Conservation (phyloP, 2,888 invertebrate genomes). For the Priocnemis perturbator region DNA sequence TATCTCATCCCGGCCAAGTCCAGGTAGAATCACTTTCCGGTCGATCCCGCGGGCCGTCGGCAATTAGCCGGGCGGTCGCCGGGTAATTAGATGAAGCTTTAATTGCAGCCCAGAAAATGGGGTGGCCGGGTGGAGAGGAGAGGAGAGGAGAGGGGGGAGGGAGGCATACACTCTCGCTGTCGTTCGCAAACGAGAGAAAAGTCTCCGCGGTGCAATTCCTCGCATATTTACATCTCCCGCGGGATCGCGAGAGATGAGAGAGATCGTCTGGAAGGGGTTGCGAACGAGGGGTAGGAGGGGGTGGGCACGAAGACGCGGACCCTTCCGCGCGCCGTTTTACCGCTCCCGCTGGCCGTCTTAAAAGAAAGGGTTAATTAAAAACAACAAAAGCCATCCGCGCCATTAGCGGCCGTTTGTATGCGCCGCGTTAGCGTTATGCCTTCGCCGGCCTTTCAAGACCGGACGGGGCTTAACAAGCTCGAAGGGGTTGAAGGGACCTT, state of each 20-base stretch:
- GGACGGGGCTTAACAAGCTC: constrained; percentile 21
- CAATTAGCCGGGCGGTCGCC: constrained; percentile 61
- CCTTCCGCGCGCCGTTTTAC: constrained; percentile 63
- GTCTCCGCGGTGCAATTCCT: constrained; percentile 73
- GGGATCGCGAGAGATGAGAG: constrained; percentile 56
- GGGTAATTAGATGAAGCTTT: constrained; percentile 73
- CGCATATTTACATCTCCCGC: constrained; percentile 73
- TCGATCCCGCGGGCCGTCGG: constrained; percentile 50
- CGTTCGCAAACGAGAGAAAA: constrained; percentile 57
- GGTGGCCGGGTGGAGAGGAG: constrained; percentile 35
- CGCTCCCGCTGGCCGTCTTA: constrained; percentile 68
- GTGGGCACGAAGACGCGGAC: constrained; percentile 17
- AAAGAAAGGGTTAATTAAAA: constrained; percentile 76
- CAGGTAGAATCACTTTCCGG: constrained; percentile 44
- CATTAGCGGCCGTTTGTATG: constrained; percentile 76
- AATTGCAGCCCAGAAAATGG: constrained; percentile 63
- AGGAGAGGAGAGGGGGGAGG: no score
- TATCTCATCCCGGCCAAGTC: no score
- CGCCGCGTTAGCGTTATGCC: constrained; percentile 71
- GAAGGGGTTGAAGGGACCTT: constrained; percentile 10
- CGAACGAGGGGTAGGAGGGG: constrained; percentile 31
- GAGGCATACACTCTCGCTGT: constrained; percentile 46
- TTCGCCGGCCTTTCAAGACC: constrained; percentile 47
- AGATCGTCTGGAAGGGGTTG: constrained; percentile 35
- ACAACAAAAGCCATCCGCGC: constrained; percentile 75